Percentiles rank a stretch among this genome's conserved stretches.
Conservation (phyloP, 2,888 invertebrate genomes). For the Mechanitis mazaeus region DNA sequence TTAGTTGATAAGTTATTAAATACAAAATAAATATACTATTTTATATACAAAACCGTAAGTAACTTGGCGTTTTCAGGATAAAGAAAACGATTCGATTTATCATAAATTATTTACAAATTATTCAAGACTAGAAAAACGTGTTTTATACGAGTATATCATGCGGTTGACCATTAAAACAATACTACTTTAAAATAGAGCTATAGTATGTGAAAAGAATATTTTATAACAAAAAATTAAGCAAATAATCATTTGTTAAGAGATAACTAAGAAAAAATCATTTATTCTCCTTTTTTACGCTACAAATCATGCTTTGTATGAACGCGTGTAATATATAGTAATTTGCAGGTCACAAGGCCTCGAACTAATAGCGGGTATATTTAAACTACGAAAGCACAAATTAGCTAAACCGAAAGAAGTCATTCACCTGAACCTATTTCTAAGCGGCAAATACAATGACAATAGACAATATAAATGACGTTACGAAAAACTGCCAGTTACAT, state of each 20-base stretch:
- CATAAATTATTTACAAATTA: too few relatives aligned
- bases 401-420: slow-evolving; percentile 59
- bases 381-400: slow-evolving; percentile 62
- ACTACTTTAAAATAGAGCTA: neutral
- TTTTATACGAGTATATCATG: too few relatives aligned
- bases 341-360: slow-evolving; percentile 40
- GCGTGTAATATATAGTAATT: slow-evolving; percentile 32
- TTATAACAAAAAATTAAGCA: neutral
- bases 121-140: too few relatives aligned
- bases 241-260: neutral
- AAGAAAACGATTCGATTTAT: too few relatives aligned
- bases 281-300: neutral
- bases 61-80: too few relatives aligned
- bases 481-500: neutral
- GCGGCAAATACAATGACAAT: too few relatives aligned
- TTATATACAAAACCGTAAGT: too few relatives aligned
- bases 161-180: neutral
- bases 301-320: slow-evolving; percentile 15
- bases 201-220: neutral
- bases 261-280: neutral
- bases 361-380: slow-evolving; percentile 20
- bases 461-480: too few relatives aligned
- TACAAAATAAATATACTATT: too few relatives aligned
- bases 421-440: slow-evolving; percentile 41
- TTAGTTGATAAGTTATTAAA: too few relatives aligned